Evolutionary conservation across 2,888 invertebrate species (phyloP), one percentile per base, ranked within the genome.

Genomic region (Drosophila sordidula): DNA sequence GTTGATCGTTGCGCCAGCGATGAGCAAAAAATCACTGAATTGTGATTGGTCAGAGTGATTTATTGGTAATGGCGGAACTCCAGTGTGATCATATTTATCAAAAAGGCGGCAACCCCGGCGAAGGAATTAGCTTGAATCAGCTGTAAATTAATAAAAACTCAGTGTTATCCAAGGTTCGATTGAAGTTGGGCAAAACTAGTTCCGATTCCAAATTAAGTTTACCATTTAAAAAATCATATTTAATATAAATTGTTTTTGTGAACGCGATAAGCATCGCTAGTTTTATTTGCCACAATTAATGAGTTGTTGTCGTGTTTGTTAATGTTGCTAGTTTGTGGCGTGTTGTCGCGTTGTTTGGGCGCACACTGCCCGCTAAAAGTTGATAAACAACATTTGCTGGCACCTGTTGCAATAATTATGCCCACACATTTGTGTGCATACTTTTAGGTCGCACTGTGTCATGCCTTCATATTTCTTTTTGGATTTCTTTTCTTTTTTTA

Each of bases 301-400:
- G 70, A 56, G 57, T 56, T 75, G 74, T 71, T 77, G 70, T 77
- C 78, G 49, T 54, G 74, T 76, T 69, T 71, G 55, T 81, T 69
- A 57, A 62, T 74, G 70, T 58, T 70, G 74, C 42, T 45, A 44
- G 70, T 58, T 70, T 67, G 70, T 57, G 70, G 71, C 62, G 26
- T 70, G 70, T 62, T 75, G 66, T 66, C 66, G 70, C 54, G 32
- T 50, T 66, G 51, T 38, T 56, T 26, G 22, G 34, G 9, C 25
- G 39, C 38, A 73, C 73, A 73, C 62, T 59, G 70, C 4, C 44
- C n/a, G 63, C 29, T 26, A 34, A 56, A 61, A 73, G 76, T 76
- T 42, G 44, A 14, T 51, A 38, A 18, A 18, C 70, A n/a, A 14
- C 51, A 42, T 14, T n/a, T 41, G 38, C 18, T 59, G 61, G 57